A percentile compares a stretch with the other conserved stretches of the same genome.
Evolutionary conservation across 1,140 invertebrate genomes (phyloP).

Genomic region (Drosophila takahashii): DNA sequence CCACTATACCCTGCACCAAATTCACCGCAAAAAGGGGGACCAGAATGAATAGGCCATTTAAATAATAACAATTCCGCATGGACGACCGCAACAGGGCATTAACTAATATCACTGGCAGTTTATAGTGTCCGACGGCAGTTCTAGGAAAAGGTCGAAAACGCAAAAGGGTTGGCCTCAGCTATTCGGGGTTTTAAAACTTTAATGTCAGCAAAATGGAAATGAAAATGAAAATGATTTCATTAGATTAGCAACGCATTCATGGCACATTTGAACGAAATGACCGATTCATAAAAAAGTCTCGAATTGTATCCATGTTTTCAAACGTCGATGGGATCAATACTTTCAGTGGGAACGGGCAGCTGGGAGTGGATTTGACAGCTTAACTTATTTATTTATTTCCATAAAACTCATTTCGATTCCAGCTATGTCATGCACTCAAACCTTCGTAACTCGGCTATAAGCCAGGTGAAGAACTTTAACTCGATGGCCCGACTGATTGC

Average conservation of each 20-base stretch:
- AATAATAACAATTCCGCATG: conserved; percentile 62
- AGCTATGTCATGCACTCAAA: conserved; percentile 8
- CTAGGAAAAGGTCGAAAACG: conserved; percentile 20
- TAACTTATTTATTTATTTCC: conserved; percentile 35
- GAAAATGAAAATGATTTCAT: conserved; percentile 44
- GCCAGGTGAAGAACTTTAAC: conserved; percentile 10
- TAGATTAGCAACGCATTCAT: conserved; percentile 29
- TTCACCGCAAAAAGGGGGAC: conserved; percentile 1
- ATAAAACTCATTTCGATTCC: conserved; percentile 26
- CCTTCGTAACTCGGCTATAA: neutral
- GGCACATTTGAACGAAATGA: conserved; percentile 1
- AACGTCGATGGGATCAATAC: conserved; percentile 14
- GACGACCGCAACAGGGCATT: conserved; percentile 50
- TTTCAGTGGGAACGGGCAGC: conserved; percentile 22
- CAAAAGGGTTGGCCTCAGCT: conserved; percentile 29
- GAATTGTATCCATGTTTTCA: neutral
- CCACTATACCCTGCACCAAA: conserved; percentile 5
- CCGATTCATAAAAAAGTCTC: neutral
- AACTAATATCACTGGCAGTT: conserved; percentile 56
- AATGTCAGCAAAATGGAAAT: conserved; percentile 43
- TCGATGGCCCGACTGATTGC: conserved; percentile 6
- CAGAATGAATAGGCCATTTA: conserved; percentile 51
- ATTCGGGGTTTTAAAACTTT: conserved; percentile 35
- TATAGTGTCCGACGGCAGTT: conserved; percentile 27
- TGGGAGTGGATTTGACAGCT: conserved; percentile 27